Percentiles rank a stretch among this genome's conserved stretches.
Evolutionary conservation across 2,888 invertebrate species (phyloP).

Genomic region (Patella caerulea): DNA sequence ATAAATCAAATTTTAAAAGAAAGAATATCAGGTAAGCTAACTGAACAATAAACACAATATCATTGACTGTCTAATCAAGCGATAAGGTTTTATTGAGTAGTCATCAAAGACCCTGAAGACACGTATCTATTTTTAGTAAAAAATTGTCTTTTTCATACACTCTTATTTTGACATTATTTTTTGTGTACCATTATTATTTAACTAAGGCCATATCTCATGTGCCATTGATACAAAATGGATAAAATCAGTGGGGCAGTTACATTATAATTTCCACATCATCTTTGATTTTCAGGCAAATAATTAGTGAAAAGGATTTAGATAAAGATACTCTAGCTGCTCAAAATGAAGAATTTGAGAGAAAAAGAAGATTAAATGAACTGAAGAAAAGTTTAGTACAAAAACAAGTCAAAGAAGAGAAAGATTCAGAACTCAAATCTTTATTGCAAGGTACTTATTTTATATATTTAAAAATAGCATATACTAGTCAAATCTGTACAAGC

Average conservation of each 20-base stretch:
- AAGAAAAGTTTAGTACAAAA: conserved; percentile 56
- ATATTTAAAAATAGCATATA: no score
- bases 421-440: conserved; percentile 67
- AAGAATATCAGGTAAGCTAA: conserved; percentile 58
- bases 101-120: neutral
- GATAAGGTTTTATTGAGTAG: no score
- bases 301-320: conserved; percentile 93
- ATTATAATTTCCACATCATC: no score
- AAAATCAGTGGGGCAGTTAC: neutral
- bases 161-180: neutral
- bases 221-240: neutral
- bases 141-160: neutral
- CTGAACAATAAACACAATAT: no score
- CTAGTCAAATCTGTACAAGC: no score
- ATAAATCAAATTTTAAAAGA: conserved; percentile 45
- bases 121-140: neutral
- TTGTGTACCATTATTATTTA: neutral
- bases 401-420: conserved; percentile 46
- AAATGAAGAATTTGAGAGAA: conserved; percentile 87
- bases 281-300: conserved; percentile 80
- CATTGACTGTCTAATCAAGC: no score
- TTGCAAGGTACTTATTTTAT: conserved; percentile 55
- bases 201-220: no score
- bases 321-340: conserved; percentile 93
- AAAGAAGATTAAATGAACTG: conserved; percentile 71